Percentiles rank a stretch among this genome's conserved stretches.
Conservation (phyloP, 1,140 invertebrate species). For the Drosophila truncata region DNA sequence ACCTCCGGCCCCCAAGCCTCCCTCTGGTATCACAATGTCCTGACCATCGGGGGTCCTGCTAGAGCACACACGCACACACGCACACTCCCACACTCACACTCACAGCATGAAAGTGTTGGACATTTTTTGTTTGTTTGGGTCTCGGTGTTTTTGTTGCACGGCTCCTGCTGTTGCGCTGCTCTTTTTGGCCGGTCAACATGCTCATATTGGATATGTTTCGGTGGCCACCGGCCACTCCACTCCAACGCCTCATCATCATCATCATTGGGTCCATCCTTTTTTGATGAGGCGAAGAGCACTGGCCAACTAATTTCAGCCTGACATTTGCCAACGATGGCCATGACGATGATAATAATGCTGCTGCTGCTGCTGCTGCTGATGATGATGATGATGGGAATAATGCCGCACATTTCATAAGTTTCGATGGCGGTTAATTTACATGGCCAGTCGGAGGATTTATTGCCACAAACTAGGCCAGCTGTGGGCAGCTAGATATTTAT, state of each 20-base stretch:
- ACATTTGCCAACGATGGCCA: constrained; percentile 27
- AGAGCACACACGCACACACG: constrained; percentile 11
- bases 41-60: constrained; percentile 20
- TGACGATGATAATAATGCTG: constrained; percentile 8
- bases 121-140: constrained; percentile 73
- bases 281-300: constrained; percentile 33
- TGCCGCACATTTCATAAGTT: constrained; percentile 45
- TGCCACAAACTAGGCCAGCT: constrained; percentile 44
- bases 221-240: constrained; percentile 20
- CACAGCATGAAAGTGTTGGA: constrained; percentile 50
- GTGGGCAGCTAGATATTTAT: constrained; percentile 42
- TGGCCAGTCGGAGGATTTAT: constrained; percentile 44
- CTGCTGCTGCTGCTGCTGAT: constrained; percentile 1
- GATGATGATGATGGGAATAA: constrained; percentile 16
- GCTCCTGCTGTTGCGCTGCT: constrained; percentile 45
- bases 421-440: constrained; percentile 58
- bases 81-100: constrained; percentile 1
- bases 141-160: constrained; percentile 39
- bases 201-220: constrained; percentile 57
- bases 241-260: constrained; percentile 13
- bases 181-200: constrained; percentile 48
- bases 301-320: constrained; percentile 48
- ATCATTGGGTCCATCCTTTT: constrained; percentile 33
- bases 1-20: constrained; percentile 2
- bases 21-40: not conserved